A percentile compares a stretch with the other conserved stretches of the same genome.
These are phyloP conservation scores for Venturia canescens DNA, from an alignment of 1,140 invertebrate species.

Conservation along the genomic window DNA sequence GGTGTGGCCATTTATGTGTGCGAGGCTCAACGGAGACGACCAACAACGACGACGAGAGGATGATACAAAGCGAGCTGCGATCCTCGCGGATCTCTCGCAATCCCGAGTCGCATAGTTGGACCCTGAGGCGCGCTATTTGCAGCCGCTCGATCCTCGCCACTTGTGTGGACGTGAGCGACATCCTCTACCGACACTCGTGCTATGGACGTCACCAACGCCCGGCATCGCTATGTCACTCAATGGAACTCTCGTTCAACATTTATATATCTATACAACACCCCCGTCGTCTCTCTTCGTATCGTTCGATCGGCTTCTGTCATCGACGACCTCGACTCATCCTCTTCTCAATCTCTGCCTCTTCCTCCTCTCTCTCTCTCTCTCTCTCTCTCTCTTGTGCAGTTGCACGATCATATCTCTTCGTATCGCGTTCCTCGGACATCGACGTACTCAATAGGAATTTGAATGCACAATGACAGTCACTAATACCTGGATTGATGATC, in stretches of 20 bases:
- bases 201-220: constrained; percentile 59
- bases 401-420: background rate
- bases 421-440: background rate
- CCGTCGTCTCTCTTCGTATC: background rate
- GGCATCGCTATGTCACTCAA: constrained; percentile 62
- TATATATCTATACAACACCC: constrained; percentile 17
- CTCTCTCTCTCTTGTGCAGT: background rate
- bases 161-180: constrained; percentile 15
- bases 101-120: constrained; percentile 51
- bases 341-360: background rate
- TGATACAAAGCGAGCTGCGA: constrained; percentile 23
- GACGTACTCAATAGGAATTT: background rate
- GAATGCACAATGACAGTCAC: background rate
- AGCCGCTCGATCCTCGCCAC: constrained; percentile 52
- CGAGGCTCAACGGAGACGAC: constrained; percentile 52
- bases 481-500: constrained; percentile 11
- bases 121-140: constrained; percentile 60
- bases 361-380: background rate
- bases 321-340: constrained; percentile 19
- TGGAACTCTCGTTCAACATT: constrained; percentile 52
- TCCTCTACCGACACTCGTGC: constrained; percentile 38
- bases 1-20: constrained; percentile 13
- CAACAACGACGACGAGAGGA: constrained; percentile 4
- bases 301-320: constrained; percentile 24
- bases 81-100: background rate